Percentiles rank a stretch among this genome's conserved stretches.
Evolutionary conservation across 2,888 invertebrate genomes (phyloP).

Genomic region (Pogonocherus hispidulus): DNA sequence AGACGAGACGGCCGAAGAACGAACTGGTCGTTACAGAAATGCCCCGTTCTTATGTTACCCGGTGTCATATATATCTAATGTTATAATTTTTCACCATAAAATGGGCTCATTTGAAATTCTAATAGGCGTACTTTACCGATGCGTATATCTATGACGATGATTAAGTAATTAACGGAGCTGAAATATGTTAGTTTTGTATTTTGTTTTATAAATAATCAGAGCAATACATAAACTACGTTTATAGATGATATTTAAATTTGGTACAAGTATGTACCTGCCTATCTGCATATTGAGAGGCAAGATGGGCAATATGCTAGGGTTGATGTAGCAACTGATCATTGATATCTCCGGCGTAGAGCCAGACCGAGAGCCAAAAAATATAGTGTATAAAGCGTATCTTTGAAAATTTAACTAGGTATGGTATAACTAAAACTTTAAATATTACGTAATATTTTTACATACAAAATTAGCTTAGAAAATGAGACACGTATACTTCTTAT

Average conservation of each 20-base stretch:
- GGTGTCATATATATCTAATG: not conserved
- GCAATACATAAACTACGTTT: not conserved
- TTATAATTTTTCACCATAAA: not conserved
- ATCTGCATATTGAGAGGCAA: too few species aligned
- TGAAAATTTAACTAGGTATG: too few species aligned
- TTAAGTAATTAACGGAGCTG: not conserved
- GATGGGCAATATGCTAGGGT: too few species aligned
- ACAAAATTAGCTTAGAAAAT: too few species aligned
- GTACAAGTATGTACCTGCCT: too few species aligned
- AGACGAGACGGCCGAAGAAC: not conserved
- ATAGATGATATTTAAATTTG: too few species aligned
- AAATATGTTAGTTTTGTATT: not conserved
- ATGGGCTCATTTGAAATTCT: conserved; percentile 8
- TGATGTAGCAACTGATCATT: not conserved
- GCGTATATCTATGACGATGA: not conserved
- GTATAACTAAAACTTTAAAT: too few species aligned
- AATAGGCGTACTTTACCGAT: not conserved
- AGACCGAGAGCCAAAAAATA: too few species aligned
- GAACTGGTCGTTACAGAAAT: conserved; percentile 7
- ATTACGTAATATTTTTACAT: too few species aligned
- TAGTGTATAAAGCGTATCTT: too few species aligned
- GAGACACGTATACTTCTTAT: too few species aligned
- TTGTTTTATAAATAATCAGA: not conserved
- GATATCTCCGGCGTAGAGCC: not conserved
- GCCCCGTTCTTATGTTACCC: not conserved